A percentile compares a stretch with the other conserved stretches of the same genome.
These are phyloP conservation scores for Drosophila trichaetosa DNA, from an alignment of 2,888 invertebrate genomes.

Conservation along the genomic window DNA sequence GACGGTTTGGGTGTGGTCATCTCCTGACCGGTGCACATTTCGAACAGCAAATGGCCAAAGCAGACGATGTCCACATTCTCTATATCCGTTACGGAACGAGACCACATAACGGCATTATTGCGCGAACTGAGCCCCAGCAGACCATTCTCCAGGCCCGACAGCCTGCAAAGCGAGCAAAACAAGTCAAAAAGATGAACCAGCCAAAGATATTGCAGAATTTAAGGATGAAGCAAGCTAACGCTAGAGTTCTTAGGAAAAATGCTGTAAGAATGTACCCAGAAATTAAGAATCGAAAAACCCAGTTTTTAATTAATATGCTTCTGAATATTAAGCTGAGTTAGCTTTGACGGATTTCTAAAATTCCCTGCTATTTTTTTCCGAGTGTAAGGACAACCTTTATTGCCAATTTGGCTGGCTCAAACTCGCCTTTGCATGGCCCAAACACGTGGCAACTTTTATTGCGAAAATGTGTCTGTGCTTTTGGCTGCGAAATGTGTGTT, in stretches of 20 bases:
- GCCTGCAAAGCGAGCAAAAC: slow-evolving; percentile 84
- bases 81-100: slow-evolving; percentile 85
- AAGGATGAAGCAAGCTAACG: slow-evolving; percentile 11
- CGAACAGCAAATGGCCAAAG: slow-evolving; percentile 94
- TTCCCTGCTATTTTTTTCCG: neutral
- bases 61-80: slow-evolving; percentile 88
- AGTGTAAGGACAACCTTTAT: slow-evolving; percentile 7
- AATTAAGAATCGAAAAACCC: no score
- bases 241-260: no score
- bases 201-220: slow-evolving; percentile 51
- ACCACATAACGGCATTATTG: slow-evolving; percentile 87
- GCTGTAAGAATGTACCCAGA: no score
- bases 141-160: slow-evolving; percentile 94
- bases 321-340: no score
- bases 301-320: no score
- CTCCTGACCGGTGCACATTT: slow-evolving; percentile 95
- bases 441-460: slow-evolving; percentile 58
- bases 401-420: slow-evolving; percentile 8
- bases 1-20: slow-evolving; percentile 91
- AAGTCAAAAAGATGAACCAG: neutral
- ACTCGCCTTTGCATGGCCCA: slow-evolving; percentile 20
- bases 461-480: slow-evolving; percentile 24
- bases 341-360: neutral
- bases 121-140: slow-evolving; percentile 89
- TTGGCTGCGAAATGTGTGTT: slow-evolving; percentile 18